Conservation (phyloP, 2,113 vertebrate species). For the Rallus limicola region DNA sequence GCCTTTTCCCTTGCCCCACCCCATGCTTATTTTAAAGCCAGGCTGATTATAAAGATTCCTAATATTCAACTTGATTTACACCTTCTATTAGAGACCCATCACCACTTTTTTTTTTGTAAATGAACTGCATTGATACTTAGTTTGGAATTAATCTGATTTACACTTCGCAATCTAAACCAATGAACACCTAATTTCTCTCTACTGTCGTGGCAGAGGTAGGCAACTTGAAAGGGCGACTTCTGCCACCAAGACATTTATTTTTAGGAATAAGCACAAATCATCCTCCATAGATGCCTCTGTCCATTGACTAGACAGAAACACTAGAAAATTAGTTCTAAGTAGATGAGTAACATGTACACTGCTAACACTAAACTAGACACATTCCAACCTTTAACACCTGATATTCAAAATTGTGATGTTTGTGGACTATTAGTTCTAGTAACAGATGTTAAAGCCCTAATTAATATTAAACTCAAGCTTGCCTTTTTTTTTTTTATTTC, state of each 20-base stretch:
- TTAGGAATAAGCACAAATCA: neutral
- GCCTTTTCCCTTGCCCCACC: neutral
- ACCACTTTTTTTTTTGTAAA: no score
- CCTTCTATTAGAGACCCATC: neutral
- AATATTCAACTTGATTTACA: neutral
- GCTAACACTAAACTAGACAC: neutral
- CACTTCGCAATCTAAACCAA: neutral
- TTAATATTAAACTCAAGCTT: neutral
- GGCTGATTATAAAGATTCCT: neutral
- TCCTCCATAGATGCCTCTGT: neutral
- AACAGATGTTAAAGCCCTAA: constrained; percentile 24
- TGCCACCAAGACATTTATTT: neutral
- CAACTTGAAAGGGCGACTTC: neutral
- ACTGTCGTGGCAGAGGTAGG: neutral
- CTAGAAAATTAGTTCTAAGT: neutral
- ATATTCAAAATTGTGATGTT: neutral
- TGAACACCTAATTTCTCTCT: neutral
- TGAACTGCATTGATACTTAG: neutral
- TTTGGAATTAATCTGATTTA: neutral
- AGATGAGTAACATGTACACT: neutral
- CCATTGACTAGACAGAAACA: neutral
- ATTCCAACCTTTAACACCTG: neutral
- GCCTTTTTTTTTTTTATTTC: neutral
- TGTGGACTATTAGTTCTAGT: constrained; percentile 3
- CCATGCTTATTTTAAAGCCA: neutral